Evolutionary conservation across 2,113 vertebrate species (phyloP).

Genomic region (Poicephalus gulielmi): DNA sequence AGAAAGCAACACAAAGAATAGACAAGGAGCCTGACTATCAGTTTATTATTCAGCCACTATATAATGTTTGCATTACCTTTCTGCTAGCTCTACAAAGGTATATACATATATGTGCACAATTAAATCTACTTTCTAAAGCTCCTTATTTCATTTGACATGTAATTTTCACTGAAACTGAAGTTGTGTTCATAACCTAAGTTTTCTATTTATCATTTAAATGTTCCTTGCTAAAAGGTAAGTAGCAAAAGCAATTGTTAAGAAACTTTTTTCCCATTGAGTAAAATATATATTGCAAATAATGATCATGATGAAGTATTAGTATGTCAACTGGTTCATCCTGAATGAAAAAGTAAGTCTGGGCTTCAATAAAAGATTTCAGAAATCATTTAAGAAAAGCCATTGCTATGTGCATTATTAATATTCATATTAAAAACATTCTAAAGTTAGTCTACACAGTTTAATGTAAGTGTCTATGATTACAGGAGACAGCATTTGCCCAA

Average conservation of each 20-base stretch:
- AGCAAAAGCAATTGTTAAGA: background rate
- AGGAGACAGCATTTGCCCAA: slow-evolving; percentile 82
- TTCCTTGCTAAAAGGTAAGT: background rate
- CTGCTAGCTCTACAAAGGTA: background rate
- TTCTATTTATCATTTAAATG: background rate
- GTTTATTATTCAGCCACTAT: slow-evolving; percentile 6
- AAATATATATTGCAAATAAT: background rate
- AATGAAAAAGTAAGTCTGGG: background rate
- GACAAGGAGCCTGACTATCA: slow-evolving; percentile 5
- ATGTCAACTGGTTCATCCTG: background rate
- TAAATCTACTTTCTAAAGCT: background rate
- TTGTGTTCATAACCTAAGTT: background rate
- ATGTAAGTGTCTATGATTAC: slow-evolving; percentile 74
- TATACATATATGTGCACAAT: background rate
- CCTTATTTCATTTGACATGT: background rate
- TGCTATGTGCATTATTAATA: background rate
- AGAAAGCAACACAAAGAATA: slow-evolving; percentile 43
- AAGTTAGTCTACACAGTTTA: slow-evolving; percentile 27
- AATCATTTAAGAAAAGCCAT: background rate
- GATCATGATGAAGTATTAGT: background rate
- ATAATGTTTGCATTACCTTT: background rate
- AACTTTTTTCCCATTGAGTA: background rate
- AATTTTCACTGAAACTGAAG: background rate
- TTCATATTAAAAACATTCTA: background rate
- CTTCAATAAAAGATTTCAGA: background rate